phyloP scores from a whole-genome alignment of 2,888 invertebrate genomes.

The Metellina segmentata region DNA sequence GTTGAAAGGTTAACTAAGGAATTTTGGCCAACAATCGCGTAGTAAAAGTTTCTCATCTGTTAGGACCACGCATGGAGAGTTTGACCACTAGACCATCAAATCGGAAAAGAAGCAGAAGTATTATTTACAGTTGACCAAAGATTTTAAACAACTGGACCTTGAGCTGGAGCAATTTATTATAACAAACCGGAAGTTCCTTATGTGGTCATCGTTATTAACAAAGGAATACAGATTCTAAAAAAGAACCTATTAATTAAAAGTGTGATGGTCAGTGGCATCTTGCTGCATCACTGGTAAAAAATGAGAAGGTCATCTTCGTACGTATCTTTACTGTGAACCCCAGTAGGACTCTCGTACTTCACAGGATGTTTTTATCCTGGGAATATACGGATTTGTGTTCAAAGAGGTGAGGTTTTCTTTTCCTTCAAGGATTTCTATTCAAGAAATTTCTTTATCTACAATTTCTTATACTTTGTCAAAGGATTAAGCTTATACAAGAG shows the following conservation, averaged over 20 bases:
- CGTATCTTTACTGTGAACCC: constrained; percentile 1
- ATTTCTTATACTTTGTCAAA: too few species aligned
- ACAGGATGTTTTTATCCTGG: neutral
- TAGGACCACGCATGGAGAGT: constrained; percentile 48
- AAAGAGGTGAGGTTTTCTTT: neutral
- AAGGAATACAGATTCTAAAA: constrained; percentile 46
- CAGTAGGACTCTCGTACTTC: neutral
- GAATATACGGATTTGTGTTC: neutral
- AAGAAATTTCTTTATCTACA: neutral
- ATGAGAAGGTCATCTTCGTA: constrained; percentile 39
- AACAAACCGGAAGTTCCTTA: constrained; percentile 63
- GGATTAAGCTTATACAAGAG: too few species aligned
- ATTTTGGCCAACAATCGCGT: constrained; percentile 21
- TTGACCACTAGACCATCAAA: constrained; percentile 54
- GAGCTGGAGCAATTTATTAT: constrained; percentile 38
- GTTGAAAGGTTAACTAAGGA: constrained; percentile 1
- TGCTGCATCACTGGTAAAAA: constrained; percentile 7
- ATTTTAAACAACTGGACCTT: constrained; percentile 73
- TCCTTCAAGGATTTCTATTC: neutral
- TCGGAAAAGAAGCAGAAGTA: constrained; percentile 39
- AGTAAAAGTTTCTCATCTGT: constrained; percentile 45
- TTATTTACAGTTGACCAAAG: constrained; percentile 59
- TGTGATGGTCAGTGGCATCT: constrained; percentile 55
- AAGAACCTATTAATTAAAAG: constrained; percentile 63
- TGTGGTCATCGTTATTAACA: constrained; percentile 59